A percentile compares a stretch with the other conserved stretches of the same genome.
phyloP scores from a whole-genome alignment of 2,113 vertebrate species.

The Rallus limicola region DNA sequence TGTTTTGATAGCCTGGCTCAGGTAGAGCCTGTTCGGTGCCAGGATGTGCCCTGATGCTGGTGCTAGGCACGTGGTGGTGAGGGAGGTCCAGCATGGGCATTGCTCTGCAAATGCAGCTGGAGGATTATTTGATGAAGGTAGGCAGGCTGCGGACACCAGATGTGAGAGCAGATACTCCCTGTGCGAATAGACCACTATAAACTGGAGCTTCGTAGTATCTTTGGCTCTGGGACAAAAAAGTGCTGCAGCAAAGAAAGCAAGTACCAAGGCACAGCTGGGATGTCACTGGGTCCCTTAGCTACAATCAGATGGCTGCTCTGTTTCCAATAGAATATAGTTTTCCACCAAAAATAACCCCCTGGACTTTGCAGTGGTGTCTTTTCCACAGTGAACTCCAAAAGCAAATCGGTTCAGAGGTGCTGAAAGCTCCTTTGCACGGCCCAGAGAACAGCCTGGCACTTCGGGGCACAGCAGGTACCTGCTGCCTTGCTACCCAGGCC shows the following conservation, averaged over 20 bases:
- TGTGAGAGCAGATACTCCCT: fast-evolving
- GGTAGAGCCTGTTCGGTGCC: background rate
- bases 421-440: background rate
- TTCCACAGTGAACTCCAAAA: background rate
- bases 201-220: background rate
- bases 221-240: background rate
- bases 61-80: background rate
- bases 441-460: background rate
- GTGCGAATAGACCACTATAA: background rate
- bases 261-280: background rate
- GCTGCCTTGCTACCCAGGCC: fast-evolving
- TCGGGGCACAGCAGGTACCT: fast-evolving
- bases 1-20: background rate
- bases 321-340: background rate
- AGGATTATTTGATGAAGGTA: background rate
- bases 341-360: background rate
- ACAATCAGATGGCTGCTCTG: background rate
- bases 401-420: fast-evolving
- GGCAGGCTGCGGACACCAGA: background rate
- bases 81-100: background rate
- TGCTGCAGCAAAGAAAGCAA: background rate
- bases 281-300: background rate
- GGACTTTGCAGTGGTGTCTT: background rate
- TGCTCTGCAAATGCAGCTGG: background rate
- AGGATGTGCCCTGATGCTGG: background rate